Evolutionary conservation across 53 echinoderm and acorn worm genomes (phyloP).

Genomic region (Henricia sp.): DNA sequence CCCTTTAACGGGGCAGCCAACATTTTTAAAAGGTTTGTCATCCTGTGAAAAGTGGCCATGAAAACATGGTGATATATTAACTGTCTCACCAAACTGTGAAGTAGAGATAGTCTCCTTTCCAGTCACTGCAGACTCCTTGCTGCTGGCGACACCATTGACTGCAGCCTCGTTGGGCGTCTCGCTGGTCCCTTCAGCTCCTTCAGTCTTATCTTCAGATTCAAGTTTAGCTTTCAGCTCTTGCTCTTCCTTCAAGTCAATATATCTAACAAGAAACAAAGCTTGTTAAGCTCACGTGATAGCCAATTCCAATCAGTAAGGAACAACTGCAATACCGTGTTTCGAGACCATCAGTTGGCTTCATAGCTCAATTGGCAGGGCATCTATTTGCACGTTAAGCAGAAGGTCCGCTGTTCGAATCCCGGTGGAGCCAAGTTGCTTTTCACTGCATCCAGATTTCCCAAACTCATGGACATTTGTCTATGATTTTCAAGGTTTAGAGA

Average conservation of each 20-base stretch:
- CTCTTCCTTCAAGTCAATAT: constrained; percentile 41
- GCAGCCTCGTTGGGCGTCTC: constrained; percentile 3
- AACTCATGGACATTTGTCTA: too few species aligned
- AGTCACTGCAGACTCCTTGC: neutral
- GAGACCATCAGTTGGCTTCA: too few species aligned
- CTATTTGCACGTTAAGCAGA: too few species aligned
- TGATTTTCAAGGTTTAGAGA: too few species aligned
- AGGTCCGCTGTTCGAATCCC: too few species aligned
- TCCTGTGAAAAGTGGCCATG: too few species aligned
- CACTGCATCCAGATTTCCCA: too few species aligned
- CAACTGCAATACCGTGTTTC: too few species aligned
- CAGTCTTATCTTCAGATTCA: neutral
- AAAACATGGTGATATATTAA: neutral
- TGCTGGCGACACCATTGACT: neutral
- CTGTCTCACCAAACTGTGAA: constrained; percentile 16
- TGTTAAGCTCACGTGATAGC: neutral
- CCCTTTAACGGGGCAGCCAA: too few species aligned
- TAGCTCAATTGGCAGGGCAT: too few species aligned
- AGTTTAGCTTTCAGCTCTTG: constrained; percentile 53
- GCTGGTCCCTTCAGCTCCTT: constrained; percentile 1
- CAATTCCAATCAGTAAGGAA: neutral
- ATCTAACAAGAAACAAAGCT: neutral
- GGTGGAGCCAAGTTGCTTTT: too few species aligned
- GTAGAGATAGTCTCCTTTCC: neutral
- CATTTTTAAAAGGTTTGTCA: too few species aligned